Conservation (phyloP, 1,140 invertebrate genomes). For the Neelides sp. region DNA sequence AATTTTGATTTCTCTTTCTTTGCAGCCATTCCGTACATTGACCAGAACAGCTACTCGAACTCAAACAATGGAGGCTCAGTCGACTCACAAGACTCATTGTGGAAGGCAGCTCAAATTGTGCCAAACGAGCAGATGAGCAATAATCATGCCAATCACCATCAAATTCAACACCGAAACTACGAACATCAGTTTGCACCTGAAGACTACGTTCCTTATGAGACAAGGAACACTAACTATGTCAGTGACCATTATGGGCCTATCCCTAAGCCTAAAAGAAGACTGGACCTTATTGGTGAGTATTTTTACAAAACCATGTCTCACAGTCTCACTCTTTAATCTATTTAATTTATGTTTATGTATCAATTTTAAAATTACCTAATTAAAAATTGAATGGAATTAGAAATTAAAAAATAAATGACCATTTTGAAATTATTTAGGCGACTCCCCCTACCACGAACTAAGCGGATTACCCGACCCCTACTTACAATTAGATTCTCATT, state of each 20-base stretch:
- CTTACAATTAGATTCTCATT: slow-evolving; percentile 35
- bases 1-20: slow-evolving; percentile 8
- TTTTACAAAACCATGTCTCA: not conserved
- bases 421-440: slow-evolving; percentile 39
- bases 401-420: not conserved
- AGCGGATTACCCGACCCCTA: slow-evolving; percentile 77
- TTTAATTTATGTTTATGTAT: not conserved
- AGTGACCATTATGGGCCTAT: slow-evolving; percentile 71
- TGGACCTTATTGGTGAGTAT: slow-evolving; percentile 45
- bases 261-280: slow-evolving; percentile 69
- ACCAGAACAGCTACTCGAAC: slow-evolving; percentile 73
- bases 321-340: not conserved
- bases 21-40: slow-evolving; percentile 64
- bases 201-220: slow-evolving; percentile 54
- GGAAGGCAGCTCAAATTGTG: slow-evolving; percentile 62
- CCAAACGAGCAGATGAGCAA: slow-evolving; percentile 15
- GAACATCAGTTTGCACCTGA: slow-evolving; percentile 29
- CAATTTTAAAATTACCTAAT: not conserved
- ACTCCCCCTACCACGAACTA: slow-evolving; percentile 75
- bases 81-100: slow-evolving; percentile 85
- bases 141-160: slow-evolving; percentile 13
- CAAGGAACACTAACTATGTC: slow-evolving; percentile 68
- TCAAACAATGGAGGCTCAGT: slow-evolving; percentile 84
- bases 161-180: slow-evolving; percentile 20
- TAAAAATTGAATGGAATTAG: not conserved